Conservation (phyloP, 2,797 vertebrate genomes). For the Brachyalestes nurse region DNA sequence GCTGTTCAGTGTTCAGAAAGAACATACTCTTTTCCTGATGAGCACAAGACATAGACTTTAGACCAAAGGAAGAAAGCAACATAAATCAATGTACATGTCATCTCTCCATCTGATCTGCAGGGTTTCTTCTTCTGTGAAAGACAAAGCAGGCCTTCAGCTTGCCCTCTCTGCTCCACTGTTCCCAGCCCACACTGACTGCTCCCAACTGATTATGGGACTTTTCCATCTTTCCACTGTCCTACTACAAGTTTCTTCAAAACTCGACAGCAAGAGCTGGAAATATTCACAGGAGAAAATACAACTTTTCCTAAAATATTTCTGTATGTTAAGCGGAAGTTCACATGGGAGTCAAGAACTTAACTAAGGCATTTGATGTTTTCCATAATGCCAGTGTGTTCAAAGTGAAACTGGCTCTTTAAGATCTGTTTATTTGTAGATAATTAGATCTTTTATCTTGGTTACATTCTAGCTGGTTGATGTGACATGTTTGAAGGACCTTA, state of each 20-base stretch:
- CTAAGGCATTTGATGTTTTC: too few species aligned
- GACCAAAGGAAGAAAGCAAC: background rate
- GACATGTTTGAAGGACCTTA: too few species aligned
- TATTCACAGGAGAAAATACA: too few species aligned
- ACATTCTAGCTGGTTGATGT: too few species aligned
- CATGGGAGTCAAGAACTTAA: too few species aligned
- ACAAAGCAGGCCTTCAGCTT: conserved; percentile 32
- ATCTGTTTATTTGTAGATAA: too few species aligned
- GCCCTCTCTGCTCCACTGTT: background rate
- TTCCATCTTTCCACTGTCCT: background rate
- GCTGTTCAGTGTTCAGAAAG: background rate
- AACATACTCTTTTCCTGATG: background rate
- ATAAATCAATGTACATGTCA: background rate
- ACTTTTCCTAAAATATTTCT: too few species aligned
- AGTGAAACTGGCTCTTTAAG: too few species aligned
- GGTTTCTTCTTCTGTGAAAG: conserved; percentile 3
- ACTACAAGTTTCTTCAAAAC: background rate
- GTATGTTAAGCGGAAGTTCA: too few species aligned
- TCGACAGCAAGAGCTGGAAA: background rate
- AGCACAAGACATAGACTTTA: background rate
- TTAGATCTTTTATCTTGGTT: too few species aligned
- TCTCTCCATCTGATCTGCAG: conserved; percentile 1
- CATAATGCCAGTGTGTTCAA: too few species aligned
- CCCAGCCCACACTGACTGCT: conserved; percentile 2
- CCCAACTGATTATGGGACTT: background rate